A percentile compares a stretch with the other conserved stretches of the same genome.
Conservation (phyloP, 1,140 invertebrate species). For the Palaemon carinicauda region DNA sequence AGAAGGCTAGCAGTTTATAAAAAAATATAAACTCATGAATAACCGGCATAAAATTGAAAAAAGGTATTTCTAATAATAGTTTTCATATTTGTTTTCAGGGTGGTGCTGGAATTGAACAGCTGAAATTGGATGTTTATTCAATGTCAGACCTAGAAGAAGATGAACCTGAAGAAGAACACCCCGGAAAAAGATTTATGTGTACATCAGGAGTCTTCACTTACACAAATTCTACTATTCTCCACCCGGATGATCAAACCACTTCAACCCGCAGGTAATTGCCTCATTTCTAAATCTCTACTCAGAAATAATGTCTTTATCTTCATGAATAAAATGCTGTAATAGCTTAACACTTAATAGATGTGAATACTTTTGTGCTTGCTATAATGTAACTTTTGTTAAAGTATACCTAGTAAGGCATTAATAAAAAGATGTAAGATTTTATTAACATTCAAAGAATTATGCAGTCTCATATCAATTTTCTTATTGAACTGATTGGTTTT, state of each 20-base stretch:
- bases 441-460: no score
- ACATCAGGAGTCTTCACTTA: conserved; percentile 83
- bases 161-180: conserved; percentile 47
- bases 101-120: conserved; percentile 22
- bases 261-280: conserved; percentile 34
- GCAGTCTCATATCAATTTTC: no score
- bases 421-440: no score
- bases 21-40: no score
- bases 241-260: conserved; percentile 78
- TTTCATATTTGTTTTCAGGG: background rate
- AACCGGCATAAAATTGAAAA: no score
- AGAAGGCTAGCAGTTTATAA: no score
- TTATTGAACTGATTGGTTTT: no score
- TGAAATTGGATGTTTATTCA: conserved; percentile 55
- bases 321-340: background rate
- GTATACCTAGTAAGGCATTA: no score
- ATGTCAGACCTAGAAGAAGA: conserved; percentile 56
- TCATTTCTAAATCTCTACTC: no score
- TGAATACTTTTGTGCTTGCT: no score
- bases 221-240: conserved; percentile 88
- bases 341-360: background rate
- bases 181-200: conserved; percentile 57
- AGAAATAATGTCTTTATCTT: background rate
- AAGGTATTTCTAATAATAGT: background rate
- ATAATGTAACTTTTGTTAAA: no score